Base-by-base conservation (phyloP, 2,113 vertebrate species). In the Zosterops japonicus region DNA sequence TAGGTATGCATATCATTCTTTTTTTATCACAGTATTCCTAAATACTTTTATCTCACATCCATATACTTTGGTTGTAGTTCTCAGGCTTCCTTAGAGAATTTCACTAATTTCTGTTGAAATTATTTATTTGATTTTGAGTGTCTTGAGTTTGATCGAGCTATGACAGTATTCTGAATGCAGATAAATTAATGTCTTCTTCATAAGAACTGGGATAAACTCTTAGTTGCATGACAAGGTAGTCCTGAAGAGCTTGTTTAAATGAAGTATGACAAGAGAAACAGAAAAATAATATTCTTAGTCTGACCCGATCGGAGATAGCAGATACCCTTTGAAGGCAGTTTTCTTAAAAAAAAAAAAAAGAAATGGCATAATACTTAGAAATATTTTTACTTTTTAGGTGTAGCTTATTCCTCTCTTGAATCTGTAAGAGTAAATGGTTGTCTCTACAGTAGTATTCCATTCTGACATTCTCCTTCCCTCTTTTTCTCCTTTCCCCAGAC, bases 1-100 rank as follows among this genome's bases (percentile, higher is more conserved):
- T 89, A 98, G 98, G 98, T 98, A 98, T 93, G 97, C 47, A 71
- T 95, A 14, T 94, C 1, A 23, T 85, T 93, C 2, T 22, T 83
- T 35, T 52, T 81, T 60, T 50, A 36, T 83, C 71, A 44, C 33
- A 59, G 1, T 60, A 90, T 67, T 82, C 24, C 33, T 42, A 23
- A 83, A 4, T 81, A 23, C 12, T 85, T 91, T 44, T 20, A 41
- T 85, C 35, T 87, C 9, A 1, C 52, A 5, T 55, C 14, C 6
- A 0, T 55, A n/a, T 79, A 41, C 9, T 76, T 89, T 39, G 28
- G 8, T 57, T 71, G 16, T 53, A 76, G 42, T 18, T 11, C 6
- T 79, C 24, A 71, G 57, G 24, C 55, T 82, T 85, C 41, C 23
- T 57, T 55, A 78, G n/a, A 52, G n/a, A 83, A 46, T 80, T 55